Base-by-base conservation (phyloP, 2,797 vertebrate species). In the Peromyscus attwateri region DNA sequence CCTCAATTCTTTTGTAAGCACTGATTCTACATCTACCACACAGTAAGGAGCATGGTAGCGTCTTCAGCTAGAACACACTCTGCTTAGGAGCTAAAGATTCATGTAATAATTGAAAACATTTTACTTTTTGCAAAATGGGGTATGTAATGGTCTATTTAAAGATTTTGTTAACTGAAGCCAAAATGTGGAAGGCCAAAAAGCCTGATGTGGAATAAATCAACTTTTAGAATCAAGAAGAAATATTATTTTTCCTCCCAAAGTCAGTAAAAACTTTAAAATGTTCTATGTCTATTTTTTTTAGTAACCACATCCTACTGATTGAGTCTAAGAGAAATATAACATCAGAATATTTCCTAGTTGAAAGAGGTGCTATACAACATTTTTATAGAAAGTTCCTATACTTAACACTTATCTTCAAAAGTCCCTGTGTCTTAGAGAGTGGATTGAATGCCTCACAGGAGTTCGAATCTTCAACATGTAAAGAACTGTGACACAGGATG, bases 21-120 rank as follows among this genome's bases (percentile, higher is more conserved):
- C 25, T 2, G 71, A 94, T 94, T 91, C 89, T 84, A 95, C 62
- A 95, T 96, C 66, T 94, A 97, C 95, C 34, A 96, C 29, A 77
- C 6, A 95, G 87, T 97, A 40, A 96, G 87, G 81, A 92, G 97
- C n/a, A 91, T 73, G 31, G 60, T 6, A 70, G 79, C 77, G 8
- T 2, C 34, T 81, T 96, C 96, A 97, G 57, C 60, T 60, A 96
- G 88, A 92, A 75, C 81, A 95, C 95, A 89, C 29, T 97, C 46
- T 0, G 0, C 80, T 98, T 96, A 98, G 83, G 95, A 97, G 77
- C 82, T 68, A 31, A 87, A 87, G 43, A 75, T 84, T 11, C 79
- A 25, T 0, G 91, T 27, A 97, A 57, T 96, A 97, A 98, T 49
- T 97, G 79, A 95, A 98, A 98, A 97, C 94, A 97, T 46, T 81